Conservation (phyloP, 2,888 invertebrate genomes). For the Cynaeus angustus region DNA sequence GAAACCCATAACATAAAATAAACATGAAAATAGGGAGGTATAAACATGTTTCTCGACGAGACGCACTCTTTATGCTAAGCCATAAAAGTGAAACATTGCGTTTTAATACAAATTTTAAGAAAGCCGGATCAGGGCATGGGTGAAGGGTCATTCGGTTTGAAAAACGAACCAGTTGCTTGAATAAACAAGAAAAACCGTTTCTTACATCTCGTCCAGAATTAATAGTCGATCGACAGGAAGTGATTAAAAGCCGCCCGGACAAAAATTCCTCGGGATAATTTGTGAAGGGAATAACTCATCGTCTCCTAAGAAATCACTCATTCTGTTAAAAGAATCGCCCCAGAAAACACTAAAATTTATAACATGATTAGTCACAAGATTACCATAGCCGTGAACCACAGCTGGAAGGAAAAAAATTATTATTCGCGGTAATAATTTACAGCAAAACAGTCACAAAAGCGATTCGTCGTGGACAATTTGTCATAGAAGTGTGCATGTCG, state of each 20-base stretch:
- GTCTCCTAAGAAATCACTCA: conserved; percentile 16
- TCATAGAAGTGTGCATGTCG: conserved; percentile 37
- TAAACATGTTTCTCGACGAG: conserved; percentile 35
- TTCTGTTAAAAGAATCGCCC: conserved; percentile 1
- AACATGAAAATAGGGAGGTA: conserved; percentile 42
- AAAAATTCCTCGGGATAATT: conserved; percentile 25
- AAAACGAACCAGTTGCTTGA: conserved; percentile 21
- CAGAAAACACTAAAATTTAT: conserved; percentile 17
- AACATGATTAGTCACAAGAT: conserved; percentile 18
- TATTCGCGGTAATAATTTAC: conserved; percentile 30
- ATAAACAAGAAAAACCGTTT: conserved; percentile 4
- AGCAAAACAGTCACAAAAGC: conserved; percentile 32
- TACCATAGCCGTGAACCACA: conserved; percentile 12
- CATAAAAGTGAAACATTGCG: conserved; percentile 42
- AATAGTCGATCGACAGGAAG: conserved; percentile 24
- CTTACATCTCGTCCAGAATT: neutral
- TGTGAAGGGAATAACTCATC: conserved; percentile 28
- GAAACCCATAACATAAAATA: conserved; percentile 45
- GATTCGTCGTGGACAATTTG: conserved; percentile 34
- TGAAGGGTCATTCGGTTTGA: conserved; percentile 13
- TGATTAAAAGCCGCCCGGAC: conserved; percentile 25
- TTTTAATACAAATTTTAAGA: conserved; percentile 35
- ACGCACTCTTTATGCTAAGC: conserved; percentile 30
- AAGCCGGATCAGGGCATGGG: neutral
- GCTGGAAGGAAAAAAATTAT: conserved; percentile 21